A percentile compares a stretch with the other conserved stretches of the same genome.
Conservation (phyloP, 2,113 vertebrate species). For the Pardalotus punctatus region DNA sequence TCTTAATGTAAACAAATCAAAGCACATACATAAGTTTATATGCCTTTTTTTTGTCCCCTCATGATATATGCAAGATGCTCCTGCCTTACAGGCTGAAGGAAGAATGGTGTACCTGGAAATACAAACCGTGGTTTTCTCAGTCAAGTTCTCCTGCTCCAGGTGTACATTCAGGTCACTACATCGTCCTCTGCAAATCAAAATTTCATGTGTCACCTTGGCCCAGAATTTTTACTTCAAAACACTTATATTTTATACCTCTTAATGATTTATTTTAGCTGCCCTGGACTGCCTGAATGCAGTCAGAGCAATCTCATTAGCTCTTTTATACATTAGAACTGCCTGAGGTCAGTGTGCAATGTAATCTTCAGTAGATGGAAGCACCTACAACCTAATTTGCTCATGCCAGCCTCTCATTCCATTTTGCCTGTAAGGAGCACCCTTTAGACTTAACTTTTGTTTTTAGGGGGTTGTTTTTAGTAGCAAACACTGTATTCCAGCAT, state of each 20-base stretch:
- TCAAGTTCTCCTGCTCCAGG: neutral
- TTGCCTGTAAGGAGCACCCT: accelerated
- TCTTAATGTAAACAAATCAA: neutral
- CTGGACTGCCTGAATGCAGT: neutral
- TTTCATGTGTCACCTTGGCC: neutral
- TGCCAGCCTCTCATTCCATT: neutral
- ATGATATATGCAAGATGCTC: neutral
- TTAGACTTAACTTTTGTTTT: neutral
- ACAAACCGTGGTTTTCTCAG: accelerated
- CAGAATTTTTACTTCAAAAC: neutral
- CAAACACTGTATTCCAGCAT: neutral
- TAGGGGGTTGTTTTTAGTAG: neutral
- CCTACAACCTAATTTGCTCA: neutral
- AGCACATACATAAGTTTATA: neutral
- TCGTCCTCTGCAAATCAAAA: neutral
- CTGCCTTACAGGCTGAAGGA: neutral
- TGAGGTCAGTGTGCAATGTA: neutral
- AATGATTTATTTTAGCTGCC: neutral
- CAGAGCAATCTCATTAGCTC: slow-evolving; percentile 36
- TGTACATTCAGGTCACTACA: neutral
- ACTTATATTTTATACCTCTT: neutral
- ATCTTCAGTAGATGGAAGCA: neutral
- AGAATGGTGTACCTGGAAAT: neutral
- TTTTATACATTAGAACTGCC: neutral
- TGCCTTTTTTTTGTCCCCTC: neutral